These are phyloP conservation scores for Ceratotherium simum DNA, from an alignment of 2,113 vertebrate species.

Conservation along the genomic window DNA sequence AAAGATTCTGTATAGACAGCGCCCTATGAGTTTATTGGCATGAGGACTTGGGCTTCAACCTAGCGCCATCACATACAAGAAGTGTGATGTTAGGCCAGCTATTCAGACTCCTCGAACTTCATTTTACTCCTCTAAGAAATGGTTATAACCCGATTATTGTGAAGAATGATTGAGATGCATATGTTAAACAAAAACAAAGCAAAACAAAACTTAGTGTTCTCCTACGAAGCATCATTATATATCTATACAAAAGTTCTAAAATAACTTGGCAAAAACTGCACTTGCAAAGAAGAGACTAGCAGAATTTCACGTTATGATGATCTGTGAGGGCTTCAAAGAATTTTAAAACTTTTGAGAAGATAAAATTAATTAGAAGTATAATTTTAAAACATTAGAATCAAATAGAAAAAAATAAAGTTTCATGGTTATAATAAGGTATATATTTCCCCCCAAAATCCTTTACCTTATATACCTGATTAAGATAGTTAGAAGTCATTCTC, in stretches of 20 bases:
- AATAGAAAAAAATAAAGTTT: not conserved
- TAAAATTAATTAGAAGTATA: constrained; percentile 12
- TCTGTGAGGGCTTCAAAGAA: not conserved
- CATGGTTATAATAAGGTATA: not conserved
- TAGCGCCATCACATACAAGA: not conserved
- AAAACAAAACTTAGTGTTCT: not conserved
- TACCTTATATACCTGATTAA: not conserved
- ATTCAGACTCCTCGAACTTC: not conserved
- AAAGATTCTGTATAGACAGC: not conserved
- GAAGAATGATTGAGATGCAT: not conserved
- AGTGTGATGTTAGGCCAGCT: not conserved
- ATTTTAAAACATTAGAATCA: constrained; percentile 31
- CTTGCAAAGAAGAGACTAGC: not conserved
- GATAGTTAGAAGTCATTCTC: not conserved
- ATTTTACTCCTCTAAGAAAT: not conserved
- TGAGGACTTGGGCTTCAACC: not conserved
- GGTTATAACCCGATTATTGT: not conserved
- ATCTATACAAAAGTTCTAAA: not conserved
- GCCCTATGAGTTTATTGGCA: not conserved
- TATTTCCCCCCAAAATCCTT: not conserved
- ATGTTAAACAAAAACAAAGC: not conserved
- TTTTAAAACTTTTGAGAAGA: not conserved
- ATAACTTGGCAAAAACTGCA: not conserved
- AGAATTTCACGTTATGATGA: not conserved
- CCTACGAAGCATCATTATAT: not conserved